A percentile compares a stretch with the other conserved stretches of the same genome.
Evolutionary conservation across 2,888 invertebrate species (phyloP).

Genomic region (Ecliptopera silaceata): DNA sequence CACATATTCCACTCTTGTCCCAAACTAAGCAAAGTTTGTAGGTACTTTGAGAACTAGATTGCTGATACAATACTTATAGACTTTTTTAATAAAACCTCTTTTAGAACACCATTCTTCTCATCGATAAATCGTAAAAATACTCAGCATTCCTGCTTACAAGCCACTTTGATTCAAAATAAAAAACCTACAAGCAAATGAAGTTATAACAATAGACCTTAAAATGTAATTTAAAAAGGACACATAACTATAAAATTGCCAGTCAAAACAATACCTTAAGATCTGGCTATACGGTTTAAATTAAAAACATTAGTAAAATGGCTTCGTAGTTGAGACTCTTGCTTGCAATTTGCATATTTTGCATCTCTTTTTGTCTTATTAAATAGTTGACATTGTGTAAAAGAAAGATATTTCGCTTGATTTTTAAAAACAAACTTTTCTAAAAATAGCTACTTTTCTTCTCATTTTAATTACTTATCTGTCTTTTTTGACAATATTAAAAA

Average conservation of each 20-base stretch:
- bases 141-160: slow-evolving; percentile 70
- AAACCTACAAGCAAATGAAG: slow-evolving; percentile 75
- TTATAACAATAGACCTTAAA: slow-evolving; percentile 70
- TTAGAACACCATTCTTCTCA: slow-evolving; percentile 36
- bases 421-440: not conserved
- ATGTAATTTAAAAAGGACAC: slow-evolving; percentile 35
- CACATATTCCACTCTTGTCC: no score
- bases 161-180: slow-evolving; percentile 77
- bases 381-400: slow-evolving; percentile 39
- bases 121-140: slow-evolving; percentile 77
- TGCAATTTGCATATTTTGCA: slow-evolving; percentile 65
- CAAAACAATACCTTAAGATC: slow-evolving; percentile 17
- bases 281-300: slow-evolving; percentile 8
- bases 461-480: no score
- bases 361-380: slow-evolving; percentile 60
- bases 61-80: no score
- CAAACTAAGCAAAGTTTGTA: no score
- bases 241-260: slow-evolving; percentile 31
- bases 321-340: slow-evolving; percentile 40
- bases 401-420: slow-evolving; percentile 15
- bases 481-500: no score
- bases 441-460: not conserved
- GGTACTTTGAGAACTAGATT: no score
- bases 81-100: slow-evolving; percentile 27
- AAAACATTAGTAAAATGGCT: slow-evolving; percentile 5